These are phyloP conservation scores for Liposcelis brunnea DNA, from an alignment of 2,888 invertebrate species.

Conservation along the genomic window DNA sequence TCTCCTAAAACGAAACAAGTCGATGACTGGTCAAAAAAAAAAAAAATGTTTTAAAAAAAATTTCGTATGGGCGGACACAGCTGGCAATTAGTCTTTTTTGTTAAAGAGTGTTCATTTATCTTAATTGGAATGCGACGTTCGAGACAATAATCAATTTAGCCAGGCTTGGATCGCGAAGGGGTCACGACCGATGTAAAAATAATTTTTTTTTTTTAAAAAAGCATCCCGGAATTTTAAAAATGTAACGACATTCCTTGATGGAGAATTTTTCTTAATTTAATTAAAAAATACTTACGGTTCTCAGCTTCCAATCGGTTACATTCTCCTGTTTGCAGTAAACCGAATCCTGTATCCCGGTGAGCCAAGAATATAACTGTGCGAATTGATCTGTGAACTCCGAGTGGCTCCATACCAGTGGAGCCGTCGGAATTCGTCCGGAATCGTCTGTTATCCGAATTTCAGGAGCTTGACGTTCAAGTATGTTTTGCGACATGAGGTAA, in stretches of 20 bases:
- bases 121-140: not conserved
- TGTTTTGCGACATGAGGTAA: conserved; percentile 88
- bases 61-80: too few relatives aligned
- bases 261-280: too few relatives aligned
- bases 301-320: conserved; percentile 44
- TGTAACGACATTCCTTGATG: too few relatives aligned
- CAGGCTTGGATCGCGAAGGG: too few relatives aligned
- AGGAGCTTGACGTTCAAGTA: conserved; percentile 44
- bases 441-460: conserved; percentile 12
- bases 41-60: not conserved
- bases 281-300: conserved; percentile 41
- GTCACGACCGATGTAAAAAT: too few relatives aligned
- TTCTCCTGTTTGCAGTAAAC: conserved; percentile 58
- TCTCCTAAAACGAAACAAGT: conserved; percentile 31
- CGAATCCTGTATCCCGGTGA: conserved; percentile 58
- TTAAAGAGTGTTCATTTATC: not conserved
- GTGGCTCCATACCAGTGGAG: conserved; percentile 48
- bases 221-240: too few relatives aligned
- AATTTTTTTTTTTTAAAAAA: too few relatives aligned
- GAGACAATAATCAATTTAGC: not conserved
- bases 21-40: not conserved
- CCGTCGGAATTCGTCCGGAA: conserved; percentile 22
- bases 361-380: conserved; percentile 64
- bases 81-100: not conserved
- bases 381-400: conserved; percentile 62